Base-by-base conservation (phyloP, 2,888 invertebrate species). In the Pediacus dermestoides region DNA sequence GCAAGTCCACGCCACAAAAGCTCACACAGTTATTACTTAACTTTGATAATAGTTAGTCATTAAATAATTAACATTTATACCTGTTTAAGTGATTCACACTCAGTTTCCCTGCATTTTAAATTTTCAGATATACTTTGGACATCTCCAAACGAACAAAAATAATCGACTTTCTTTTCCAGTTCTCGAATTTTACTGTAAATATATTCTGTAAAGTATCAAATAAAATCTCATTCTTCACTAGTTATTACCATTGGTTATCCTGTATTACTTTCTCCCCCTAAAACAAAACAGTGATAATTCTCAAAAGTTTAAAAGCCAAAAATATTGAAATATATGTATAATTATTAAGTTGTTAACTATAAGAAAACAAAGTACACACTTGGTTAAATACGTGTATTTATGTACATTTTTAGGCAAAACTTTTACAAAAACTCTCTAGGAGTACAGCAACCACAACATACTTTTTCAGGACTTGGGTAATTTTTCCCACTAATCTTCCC, bases 61-160 rank as follows among this genome's bases (percentile, higher is more conserved):
- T 18, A 18, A n/a, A 18, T 7, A 18, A 18, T 7, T 18, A 18
- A 18, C 6, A 6, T 7, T 7, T 18, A 7, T 53, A 63, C 63
- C 54, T 55, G 50, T 48, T 52, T 54, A 4, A 64, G 46, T 23
- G 44, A 42, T 23, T 55, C 48, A 32, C 56, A 59, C 39, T 59
- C 62, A 30, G 55, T 54, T 22, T 28, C 41, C 46, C 55, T 59
- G 18, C 32, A 35, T 9, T 50, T 42, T 10, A 59, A 37, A 18
- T 56, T 50, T 11, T 44, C 51, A 7, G 41, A 35, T 14, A 58
- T 39, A 2, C 37, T 16, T 18, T 52, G 47, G 1, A 51, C 38
- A 39, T 57, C 46, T 9, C 42, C 48, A 23, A 44, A 48, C 4
- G 50, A 38, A 14, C 40, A 37, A 27, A 41, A 45, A 25, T 48